Percentiles rank a stretch among this genome's conserved stretches.
Conservation (phyloP, 2,113 vertebrate genomes). For the Petrocephalus microphthalmus region DNA sequence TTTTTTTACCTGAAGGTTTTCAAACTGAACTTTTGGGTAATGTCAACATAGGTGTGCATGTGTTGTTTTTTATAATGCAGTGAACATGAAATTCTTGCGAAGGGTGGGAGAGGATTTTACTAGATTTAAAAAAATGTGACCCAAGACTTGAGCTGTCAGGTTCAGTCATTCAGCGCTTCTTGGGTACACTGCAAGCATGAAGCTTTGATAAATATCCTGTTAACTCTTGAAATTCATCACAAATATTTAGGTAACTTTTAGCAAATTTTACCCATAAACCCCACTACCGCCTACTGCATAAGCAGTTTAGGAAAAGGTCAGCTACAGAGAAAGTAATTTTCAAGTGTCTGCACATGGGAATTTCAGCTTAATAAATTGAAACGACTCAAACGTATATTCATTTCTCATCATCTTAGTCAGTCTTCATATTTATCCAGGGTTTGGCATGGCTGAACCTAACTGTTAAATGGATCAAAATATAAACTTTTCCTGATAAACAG, state of each 20-base stretch:
- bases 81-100: background rate
- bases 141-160: conserved; percentile 12
- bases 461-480: background rate
- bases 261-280: background rate
- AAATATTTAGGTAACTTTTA: background rate
- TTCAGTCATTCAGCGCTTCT: conserved; percentile 17
- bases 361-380: background rate
- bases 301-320: background rate
- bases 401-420: background rate
- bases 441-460: background rate
- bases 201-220: conserved; percentile 34
- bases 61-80: background rate
- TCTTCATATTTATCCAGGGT: background rate
- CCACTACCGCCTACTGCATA: background rate
- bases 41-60: background rate
- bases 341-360: background rate
- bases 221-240: conserved; percentile 9
- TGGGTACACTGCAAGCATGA: conserved; percentile 14
- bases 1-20: background rate
- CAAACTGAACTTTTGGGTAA: background rate
- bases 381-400: background rate
- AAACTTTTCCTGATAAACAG: background rate
- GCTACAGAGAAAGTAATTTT: background rate
- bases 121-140: conserved; percentile 13
- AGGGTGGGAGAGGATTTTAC: conserved; percentile 29